Conservation (phyloP, 2,113 vertebrate species). For the Thymallus thymallus region DNA sequence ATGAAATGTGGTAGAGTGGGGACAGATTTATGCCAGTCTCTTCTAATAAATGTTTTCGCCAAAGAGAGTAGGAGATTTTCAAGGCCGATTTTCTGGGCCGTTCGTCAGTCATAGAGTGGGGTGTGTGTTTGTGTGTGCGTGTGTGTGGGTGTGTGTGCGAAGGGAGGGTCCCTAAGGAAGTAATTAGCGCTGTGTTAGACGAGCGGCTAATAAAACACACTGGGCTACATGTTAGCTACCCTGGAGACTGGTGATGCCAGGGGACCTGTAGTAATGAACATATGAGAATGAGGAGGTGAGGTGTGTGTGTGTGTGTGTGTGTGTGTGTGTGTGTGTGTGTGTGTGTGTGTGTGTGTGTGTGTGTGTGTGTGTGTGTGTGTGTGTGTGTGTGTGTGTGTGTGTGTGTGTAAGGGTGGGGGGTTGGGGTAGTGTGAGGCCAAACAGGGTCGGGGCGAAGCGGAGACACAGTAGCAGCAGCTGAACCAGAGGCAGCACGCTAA, state of each 20-base stretch:
- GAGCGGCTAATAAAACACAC: conserved; percentile 72
- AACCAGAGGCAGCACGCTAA: neutral
- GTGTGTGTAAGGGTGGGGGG: neutral
- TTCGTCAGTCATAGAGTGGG: conserved; percentile 60
- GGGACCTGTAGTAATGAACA: conserved; percentile 28
- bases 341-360: neutral
- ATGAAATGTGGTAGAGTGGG: conserved; percentile 28
- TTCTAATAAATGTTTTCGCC: conserved; percentile 56
- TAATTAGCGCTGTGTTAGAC: conserved; percentile 72
- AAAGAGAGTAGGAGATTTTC: conserved; percentile 50
- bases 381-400: conserved; percentile 2
- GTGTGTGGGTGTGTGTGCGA: neutral
- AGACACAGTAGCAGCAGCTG: conserved; percentile 10
- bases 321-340: conserved; percentile 14
- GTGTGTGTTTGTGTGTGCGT: neutral
- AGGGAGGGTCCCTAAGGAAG: conserved; percentile 73
- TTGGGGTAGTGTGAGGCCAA: neutral
- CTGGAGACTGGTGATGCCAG: conserved; percentile 37
- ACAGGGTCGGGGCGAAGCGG: conserved; percentile 3
- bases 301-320: conserved; percentile 41
- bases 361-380: conserved; percentile 13
- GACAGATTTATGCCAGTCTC: conserved; percentile 57
- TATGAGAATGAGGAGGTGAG: conserved; percentile 23
- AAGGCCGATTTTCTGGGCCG: conserved; percentile 58
- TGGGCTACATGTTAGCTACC: conserved; percentile 59